phyloP scores from a whole-genome alignment of 2,797 vertebrate genomes.

The Xerus rutilus region DNA sequence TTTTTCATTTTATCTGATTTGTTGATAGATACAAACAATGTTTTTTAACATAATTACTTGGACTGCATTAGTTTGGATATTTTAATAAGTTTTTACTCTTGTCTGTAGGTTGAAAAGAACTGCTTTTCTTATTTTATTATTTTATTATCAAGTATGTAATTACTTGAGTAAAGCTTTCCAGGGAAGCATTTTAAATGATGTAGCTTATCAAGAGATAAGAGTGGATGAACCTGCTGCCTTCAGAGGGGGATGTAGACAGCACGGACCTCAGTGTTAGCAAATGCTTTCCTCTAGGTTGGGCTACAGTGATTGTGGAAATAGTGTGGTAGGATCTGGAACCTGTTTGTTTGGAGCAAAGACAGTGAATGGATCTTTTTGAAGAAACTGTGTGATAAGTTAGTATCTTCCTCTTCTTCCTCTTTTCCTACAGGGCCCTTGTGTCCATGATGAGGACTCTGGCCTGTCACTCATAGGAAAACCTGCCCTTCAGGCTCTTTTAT shows the following conservation, averaged over 20 bases:
- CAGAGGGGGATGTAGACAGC: not conserved
- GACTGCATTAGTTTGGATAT: not conserved
- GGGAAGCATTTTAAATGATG: not conserved
- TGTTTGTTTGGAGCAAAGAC: not conserved
- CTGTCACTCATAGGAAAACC: conserved; percentile 93
- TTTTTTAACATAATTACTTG: not conserved
- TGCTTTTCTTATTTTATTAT: conserved; percentile 25
- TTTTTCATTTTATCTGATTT: not conserved
- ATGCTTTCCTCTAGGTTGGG: not conserved
- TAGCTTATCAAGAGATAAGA: not conserved
- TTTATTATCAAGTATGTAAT: not conserved
- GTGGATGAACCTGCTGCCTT: not conserved
- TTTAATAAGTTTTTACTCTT: conserved; percentile 1
- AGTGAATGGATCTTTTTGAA: not conserved
- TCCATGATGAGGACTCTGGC: conserved; percentile 95
- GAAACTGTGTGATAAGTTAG: not conserved
- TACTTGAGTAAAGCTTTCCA: conserved; percentile 37
- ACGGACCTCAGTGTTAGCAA: not conserved
- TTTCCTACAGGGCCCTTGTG: conserved; percentile 92
- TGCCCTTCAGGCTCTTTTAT: conserved; percentile 94
- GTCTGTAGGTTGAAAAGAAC: not conserved
- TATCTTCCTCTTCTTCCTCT: not conserved
- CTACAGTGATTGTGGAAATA: too few relatives aligned
- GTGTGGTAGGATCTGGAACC: not conserved
- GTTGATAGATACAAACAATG: not conserved